Conservation (phyloP, 2,113 vertebrate species). For the Oceanites oceanicus region DNA sequence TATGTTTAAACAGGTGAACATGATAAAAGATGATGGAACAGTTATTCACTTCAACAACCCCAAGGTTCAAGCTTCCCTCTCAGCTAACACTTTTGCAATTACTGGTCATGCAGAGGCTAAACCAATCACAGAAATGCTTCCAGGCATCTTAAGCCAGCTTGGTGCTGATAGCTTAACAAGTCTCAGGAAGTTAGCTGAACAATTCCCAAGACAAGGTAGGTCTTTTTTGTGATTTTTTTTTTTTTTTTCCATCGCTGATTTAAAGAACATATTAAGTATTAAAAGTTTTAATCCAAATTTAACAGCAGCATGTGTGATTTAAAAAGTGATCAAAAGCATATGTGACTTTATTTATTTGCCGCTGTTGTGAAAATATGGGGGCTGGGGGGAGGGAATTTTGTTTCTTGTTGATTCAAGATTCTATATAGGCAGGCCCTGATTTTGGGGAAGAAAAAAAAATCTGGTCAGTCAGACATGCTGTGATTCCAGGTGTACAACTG, state of each 20-base stretch:
- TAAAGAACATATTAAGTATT: not conserved
- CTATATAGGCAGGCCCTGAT: not conserved
- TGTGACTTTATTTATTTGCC: not conserved
- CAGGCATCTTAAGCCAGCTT: slow-evolving; percentile 97
- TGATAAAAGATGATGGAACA: slow-evolving; percentile 98
- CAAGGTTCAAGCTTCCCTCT: slow-evolving; percentile 97
- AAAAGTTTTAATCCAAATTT: not conserved
- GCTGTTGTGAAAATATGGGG: not conserved
- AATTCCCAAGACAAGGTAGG: slow-evolving; percentile 95
- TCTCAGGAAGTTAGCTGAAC: slow-evolving; percentile 95
- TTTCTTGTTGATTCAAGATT: not conserved
- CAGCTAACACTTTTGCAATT: slow-evolving; percentile 98
- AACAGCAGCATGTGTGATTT: not conserved
- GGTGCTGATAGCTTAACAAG: slow-evolving; percentile 97
- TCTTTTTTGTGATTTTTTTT: not conserved
- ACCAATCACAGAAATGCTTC: slow-evolving; percentile 98
- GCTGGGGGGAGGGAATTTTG: too few species aligned
- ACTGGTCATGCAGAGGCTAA: slow-evolving; percentile 97
- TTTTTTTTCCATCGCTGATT: not conserved
- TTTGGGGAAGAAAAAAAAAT: too few species aligned
- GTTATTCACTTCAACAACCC: slow-evolving; percentile 99
- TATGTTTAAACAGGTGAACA: slow-evolving; percentile 87
- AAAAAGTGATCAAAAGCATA: not conserved
- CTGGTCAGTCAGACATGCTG: not conserved
- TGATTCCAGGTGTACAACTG: not conserved